phyloP scores from a whole-genome alignment of 92 coral and sea anemone species.

The Actinernus sp. region DNA sequence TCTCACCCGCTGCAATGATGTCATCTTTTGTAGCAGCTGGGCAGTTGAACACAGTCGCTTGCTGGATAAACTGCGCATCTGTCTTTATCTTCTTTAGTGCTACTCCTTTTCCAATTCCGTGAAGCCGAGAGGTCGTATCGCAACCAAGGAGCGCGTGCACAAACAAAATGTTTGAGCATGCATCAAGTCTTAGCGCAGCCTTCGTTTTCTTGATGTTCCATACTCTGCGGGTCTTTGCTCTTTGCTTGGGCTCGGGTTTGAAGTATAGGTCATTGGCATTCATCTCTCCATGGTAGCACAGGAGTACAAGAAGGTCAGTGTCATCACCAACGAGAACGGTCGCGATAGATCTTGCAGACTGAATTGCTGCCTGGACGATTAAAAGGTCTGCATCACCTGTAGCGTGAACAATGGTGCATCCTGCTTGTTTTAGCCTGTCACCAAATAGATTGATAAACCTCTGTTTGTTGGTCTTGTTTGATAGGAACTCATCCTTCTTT shows the following conservation, averaged over 20 bases:
- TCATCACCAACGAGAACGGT: conserved; percentile 41
- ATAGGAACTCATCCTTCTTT: conserved; percentile 34
- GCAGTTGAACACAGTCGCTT: conserved; percentile 13
- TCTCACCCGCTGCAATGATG: conserved; percentile 3
- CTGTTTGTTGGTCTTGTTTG: conserved; percentile 12
- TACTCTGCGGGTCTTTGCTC: not conserved
- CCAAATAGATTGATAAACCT: conserved; percentile 5
- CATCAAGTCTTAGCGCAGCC: conserved; percentile 3
- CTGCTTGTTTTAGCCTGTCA: not conserved
- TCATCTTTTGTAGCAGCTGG: not conserved
- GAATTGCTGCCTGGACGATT: conserved; percentile 9
- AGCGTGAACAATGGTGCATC: conserved; percentile 14
- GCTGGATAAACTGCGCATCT: conserved; percentile 8
- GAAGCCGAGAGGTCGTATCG: conserved; percentile 59
- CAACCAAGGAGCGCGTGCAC: conserved; percentile 54
- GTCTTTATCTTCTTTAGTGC: conserved; percentile 25
- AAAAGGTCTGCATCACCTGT: conserved; percentile 14
- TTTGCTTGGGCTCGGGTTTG: no score
- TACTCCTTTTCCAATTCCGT: conserved; percentile 54
- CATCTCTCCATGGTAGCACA: conserved; percentile 19
- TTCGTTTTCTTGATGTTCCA: not conserved
- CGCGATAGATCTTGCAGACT: conserved; percentile 7
- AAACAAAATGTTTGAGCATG: conserved; percentile 20
- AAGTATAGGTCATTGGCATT: conserved; percentile 29
- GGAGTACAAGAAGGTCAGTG: conserved; percentile 28